Percentiles rank a stretch among this genome's conserved stretches.
These are phyloP conservation scores for Drosophila truncata DNA, from an alignment of 1,140 invertebrate genomes.

Conservation along the genomic window DNA sequence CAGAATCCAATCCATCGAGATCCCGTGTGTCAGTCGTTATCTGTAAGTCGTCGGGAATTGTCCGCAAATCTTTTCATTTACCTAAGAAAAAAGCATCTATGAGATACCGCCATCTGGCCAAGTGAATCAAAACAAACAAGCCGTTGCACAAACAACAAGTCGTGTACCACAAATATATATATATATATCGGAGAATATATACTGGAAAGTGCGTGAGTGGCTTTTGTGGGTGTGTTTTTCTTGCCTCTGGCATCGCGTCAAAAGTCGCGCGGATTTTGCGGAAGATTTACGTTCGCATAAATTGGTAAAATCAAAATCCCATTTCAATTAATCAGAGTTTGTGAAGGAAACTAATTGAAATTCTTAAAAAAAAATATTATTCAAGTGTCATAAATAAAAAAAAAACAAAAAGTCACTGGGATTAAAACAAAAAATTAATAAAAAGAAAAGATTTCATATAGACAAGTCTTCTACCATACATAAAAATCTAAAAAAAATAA, in stretches of 20 bases:
- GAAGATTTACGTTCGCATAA: conserved; percentile 11
- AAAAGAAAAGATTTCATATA: not conserved
- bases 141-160: conserved; percentile 48
- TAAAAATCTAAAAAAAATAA: not conserved
- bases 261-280: conserved; percentile 24
- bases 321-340: conserved; percentile 4
- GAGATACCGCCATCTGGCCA: conserved; percentile 23
- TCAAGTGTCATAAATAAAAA: not conserved
- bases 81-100: conserved; percentile 16
- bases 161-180: not conserved
- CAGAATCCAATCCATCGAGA: conserved; percentile 55
- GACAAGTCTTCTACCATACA: no score
- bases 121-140: conserved; percentile 45
- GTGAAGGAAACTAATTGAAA: not conserved
- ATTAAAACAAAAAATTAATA: not conserved
- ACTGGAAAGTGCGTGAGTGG: conserved; percentile 34
- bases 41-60: conserved; percentile 73
- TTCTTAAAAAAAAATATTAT: not conserved
- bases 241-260: conserved; percentile 25
- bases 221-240: conserved; percentile 38
- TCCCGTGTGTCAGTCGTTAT: conserved; percentile 73
- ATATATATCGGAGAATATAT: conserved; percentile 19
- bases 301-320: conserved; percentile 6
- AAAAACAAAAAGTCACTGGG: not conserved
- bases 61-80: conserved; percentile 21